Percentiles rank a stretch among this genome's conserved stretches.
Evolutionary conservation across 2,113 vertebrate genomes (phyloP).

Genomic region (Baryphthengus martii): DNA sequence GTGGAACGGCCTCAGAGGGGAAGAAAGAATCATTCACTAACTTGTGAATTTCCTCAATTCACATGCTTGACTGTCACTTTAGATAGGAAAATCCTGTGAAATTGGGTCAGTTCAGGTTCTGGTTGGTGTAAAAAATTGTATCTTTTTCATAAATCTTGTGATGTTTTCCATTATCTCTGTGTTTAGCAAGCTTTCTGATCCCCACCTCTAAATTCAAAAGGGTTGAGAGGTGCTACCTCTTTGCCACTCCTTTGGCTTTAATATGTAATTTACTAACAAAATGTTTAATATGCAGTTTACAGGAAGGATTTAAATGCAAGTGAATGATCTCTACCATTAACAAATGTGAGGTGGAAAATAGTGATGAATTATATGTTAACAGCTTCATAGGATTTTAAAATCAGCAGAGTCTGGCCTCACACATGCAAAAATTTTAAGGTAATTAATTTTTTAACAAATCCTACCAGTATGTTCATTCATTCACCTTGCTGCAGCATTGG

Average conservation of each 20-base stretch:
- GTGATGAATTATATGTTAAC: background rate
- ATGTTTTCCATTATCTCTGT: conserved; percentile 50
- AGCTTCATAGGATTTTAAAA: background rate
- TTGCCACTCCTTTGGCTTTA: conserved; percentile 33
- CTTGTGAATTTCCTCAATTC: conserved; percentile 39
- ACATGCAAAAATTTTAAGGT: background rate
- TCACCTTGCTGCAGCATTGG: background rate
- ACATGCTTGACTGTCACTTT: conserved; percentile 7
- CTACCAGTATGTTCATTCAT: background rate
- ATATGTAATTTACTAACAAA: background rate
- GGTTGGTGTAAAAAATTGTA: background rate
- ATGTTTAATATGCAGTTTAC: background rate
- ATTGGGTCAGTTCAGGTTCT: conserved; percentile 53
- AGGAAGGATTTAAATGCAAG: background rate
- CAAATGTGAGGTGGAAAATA: background rate
- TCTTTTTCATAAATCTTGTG: conserved; percentile 36
- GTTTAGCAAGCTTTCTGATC: conserved; percentile 45
- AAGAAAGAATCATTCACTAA: background rate
- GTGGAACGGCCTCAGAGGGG: background rate
- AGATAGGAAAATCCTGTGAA: conserved; percentile 21
- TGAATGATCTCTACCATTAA: background rate
- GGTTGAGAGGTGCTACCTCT: conserved; percentile 4
- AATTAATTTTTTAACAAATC: background rate
- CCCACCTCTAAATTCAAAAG: conserved; percentile 38
- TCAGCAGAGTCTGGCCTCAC: background rate